A percentile compares a stretch with the other conserved stretches of the same genome.
Conservation (phyloP, 2,113 vertebrate genomes). For the Odocoileus hemionus region DNA sequence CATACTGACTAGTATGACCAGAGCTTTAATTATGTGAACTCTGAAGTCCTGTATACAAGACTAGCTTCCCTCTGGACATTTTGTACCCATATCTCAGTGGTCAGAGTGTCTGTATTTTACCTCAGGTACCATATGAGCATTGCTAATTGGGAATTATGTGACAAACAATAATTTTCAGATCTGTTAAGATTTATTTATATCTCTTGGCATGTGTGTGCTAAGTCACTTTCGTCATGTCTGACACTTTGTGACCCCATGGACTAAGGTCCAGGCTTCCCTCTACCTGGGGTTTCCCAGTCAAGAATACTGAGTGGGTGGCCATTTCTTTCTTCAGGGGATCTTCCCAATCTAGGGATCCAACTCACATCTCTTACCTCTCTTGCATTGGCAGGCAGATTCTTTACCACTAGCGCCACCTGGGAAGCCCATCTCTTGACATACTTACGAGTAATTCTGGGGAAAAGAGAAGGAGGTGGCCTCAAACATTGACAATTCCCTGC, state of each 20-base stretch:
- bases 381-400: not conserved
- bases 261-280: not conserved
- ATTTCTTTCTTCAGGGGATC: not conserved
- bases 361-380: not conserved
- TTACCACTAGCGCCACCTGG: not conserved
- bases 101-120: not conserved
- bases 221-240: not conserved
- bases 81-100: not conserved
- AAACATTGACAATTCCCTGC: not conserved
- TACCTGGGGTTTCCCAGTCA: not conserved
- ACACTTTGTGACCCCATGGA: not conserved
- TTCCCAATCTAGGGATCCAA: not conserved
- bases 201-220: not conserved
- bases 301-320: not conserved
- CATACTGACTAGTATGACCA: not conserved
- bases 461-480: not conserved
- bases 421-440: not conserved
- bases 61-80: not conserved
- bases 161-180: not conserved
- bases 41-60: not conserved
- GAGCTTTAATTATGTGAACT: not conserved
- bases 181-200: not conserved
- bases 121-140: not conserved
- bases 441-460: not conserved
- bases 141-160: not conserved